phyloP scores from a whole-genome alignment of 1,140 invertebrate genomes.

The Eciton burchellii region DNA sequence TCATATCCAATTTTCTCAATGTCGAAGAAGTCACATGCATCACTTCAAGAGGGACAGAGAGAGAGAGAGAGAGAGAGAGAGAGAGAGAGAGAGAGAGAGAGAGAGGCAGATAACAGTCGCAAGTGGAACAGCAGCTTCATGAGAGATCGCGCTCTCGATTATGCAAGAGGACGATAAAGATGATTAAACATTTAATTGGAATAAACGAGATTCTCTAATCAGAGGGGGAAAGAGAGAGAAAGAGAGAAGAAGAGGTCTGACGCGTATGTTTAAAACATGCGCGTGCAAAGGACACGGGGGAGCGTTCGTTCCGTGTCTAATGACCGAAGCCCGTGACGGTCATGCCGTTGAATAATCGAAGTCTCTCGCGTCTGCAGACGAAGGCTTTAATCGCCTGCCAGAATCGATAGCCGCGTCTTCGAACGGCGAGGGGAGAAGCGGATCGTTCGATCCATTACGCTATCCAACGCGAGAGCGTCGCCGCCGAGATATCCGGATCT shows the following conservation, averaged over 20 bases:
- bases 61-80: not conserved
- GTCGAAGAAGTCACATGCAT: conserved; percentile 43
- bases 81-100: not conserved
- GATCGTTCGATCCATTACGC: conserved; percentile 72
- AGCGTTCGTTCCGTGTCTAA: conserved; percentile 16
- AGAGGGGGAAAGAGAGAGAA: too few species aligned
- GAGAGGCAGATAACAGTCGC: conserved; percentile 5
- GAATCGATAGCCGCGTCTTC: conserved; percentile 47
- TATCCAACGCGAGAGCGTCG: conserved; percentile 57
- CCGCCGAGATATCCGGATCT: conserved; percentile 32
- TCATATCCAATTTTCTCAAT: conserved; percentile 51
- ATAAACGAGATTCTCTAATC: conserved; percentile 37
- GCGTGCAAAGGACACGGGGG: not conserved
- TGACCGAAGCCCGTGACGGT: conserved; percentile 38
- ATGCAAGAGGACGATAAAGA: not conserved
- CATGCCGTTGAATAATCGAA: conserved; percentile 55
- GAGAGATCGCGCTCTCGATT: conserved; percentile 14
- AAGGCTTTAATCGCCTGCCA: conserved; percentile 49
- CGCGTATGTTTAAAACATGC: conserved; percentile 55
- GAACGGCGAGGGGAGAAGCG: not conserved
- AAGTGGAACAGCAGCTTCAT: conserved; percentile 47
- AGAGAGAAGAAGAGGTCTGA: too few species aligned
- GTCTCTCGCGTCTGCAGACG: conserved; percentile 17
- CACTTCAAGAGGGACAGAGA: conserved; percentile 6
- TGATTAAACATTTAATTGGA: conserved; percentile 32